Percentiles rank a stretch among this genome's conserved stretches.
These are phyloP conservation scores for Darevskia nairensis DNA, from an alignment of 2,797 vertebrate species.

Conservation along the genomic window DNA sequence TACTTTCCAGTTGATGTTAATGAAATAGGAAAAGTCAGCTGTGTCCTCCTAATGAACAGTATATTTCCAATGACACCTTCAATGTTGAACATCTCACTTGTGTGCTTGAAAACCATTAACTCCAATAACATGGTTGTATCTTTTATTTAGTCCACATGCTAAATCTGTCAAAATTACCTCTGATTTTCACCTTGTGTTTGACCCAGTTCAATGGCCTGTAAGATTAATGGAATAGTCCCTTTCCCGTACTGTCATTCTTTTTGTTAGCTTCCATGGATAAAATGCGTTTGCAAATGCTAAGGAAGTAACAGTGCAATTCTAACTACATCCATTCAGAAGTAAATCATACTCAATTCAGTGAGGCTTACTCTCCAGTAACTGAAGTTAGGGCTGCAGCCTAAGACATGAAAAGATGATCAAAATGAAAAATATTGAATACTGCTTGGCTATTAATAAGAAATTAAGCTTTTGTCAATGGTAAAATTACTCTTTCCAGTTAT, in stretches of 20 bases:
- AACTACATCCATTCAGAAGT: too few species aligned
- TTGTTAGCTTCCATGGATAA: not conserved
- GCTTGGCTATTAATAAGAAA: not conserved
- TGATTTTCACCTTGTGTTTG: not conserved
- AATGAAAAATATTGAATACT: not conserved
- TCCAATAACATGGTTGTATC: not conserved
- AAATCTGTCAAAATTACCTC: not conserved
- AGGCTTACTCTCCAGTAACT: too few species aligned
- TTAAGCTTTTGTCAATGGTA: not conserved
- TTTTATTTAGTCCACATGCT: not conserved
- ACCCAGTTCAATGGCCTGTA: slow-evolving; percentile 1
- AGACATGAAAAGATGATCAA: not conserved
- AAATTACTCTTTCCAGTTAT: not conserved
- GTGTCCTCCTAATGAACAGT: not conserved
- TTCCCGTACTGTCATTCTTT: accelerated
- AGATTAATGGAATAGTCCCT: not conserved
- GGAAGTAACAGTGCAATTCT: not conserved
- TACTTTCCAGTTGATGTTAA: not conserved
- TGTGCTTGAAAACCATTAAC: not conserved
- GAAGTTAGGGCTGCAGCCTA: too few species aligned
- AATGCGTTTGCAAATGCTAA: not conserved
- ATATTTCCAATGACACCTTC: not conserved
- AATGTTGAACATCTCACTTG: not conserved
- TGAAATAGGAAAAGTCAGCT: not conserved
- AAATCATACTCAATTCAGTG: too few species aligned